Base-by-base conservation (phyloP, 2,888 invertebrate genomes). In the Drosophila subsilvestris region DNA sequence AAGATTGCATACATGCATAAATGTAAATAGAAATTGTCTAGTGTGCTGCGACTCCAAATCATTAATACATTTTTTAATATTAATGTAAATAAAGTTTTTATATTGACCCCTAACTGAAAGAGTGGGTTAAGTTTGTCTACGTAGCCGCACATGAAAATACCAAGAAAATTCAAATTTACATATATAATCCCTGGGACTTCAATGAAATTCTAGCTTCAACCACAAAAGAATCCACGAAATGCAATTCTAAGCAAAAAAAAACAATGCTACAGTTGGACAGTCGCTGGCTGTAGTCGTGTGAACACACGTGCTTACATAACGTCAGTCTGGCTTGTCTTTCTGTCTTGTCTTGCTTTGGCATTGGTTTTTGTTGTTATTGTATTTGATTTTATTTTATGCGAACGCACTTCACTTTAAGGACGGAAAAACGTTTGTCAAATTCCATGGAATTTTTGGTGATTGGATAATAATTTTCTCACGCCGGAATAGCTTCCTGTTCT, bases 191-290 rank as follows among this genome's bases (percentile, higher is more conserved):
- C n/a, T 27, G 10, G 37, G 42, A 22, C 68, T 67, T 55, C 25
- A 65, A 67, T 65, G 65, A 67, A 65, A 65, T 48, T 32, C 29
- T 56, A 66, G 32, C 42, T 27, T 29, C 25, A 48, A 22, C 54
- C 6, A 32, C 32, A 49, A 8, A n/a, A 43, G 20, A 18, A 29
- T 7, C 37, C 14, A 14, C 20, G 42, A 51, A 56, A 25, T 70
- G 70, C 70, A 63, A 37, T 63, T 72, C 51, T 72, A 56, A 70
- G 70, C 70, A 72, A 22, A 72, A 69, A 55, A 25, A 1, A 72
- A 69, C 50, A 25, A 6, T 4, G 29, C 37, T 43, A 37, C 32
- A 59, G 22, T 50, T 69, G 43, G 44, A 42, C 6, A 43, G 54
- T 8, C 25, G 50, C 42, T 44, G 50, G 27, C 10, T 14, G 44